These are phyloP conservation scores for Sminthurides aquaticus DNA, from an alignment of 2,888 invertebrate genomes.

Conservation along the genomic window DNA sequence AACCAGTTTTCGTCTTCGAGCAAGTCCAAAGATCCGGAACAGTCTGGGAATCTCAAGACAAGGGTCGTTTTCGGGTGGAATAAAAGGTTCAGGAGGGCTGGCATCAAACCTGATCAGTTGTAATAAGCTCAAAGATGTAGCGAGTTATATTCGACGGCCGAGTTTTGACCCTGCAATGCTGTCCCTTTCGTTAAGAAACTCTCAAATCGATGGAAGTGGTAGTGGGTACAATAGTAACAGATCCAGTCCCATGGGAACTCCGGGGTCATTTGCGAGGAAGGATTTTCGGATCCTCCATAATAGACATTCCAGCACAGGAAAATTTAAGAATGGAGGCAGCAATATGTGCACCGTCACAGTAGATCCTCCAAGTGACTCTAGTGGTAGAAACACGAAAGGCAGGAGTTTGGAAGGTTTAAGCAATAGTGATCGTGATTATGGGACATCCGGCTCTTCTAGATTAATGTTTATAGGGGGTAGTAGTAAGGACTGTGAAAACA, in stretches of 20 bases:
- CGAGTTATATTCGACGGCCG: conserved; percentile 38
- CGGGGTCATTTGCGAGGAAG: conserved; percentile 11
- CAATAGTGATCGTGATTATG: conserved; percentile 14
- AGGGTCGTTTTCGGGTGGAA: conserved; percentile 31
- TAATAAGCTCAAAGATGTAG: conserved; percentile 10
- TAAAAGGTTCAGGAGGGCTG: not conserved
- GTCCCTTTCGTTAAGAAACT: conserved; percentile 36
- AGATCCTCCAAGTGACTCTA: conserved; percentile 42
- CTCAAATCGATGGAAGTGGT: conserved; percentile 30
- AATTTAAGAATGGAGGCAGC: not conserved
- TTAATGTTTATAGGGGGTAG: not conserved
- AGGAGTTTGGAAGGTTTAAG: not conserved
- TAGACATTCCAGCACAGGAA: not conserved
- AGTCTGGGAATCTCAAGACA: conserved; percentile 42
- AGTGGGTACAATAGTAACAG: conserved; percentile 24
- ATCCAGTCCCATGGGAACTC: conserved; percentile 28
- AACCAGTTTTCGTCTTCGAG: conserved; percentile 39
- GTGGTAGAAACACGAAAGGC: conserved; percentile 26
- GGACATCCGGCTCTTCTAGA: conserved; percentile 8
- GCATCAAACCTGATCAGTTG: not conserved
- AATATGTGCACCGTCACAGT: conserved; percentile 39
- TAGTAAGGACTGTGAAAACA: conserved; percentile 25
- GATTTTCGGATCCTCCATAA: conserved; percentile 12
- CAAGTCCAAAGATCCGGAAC: conserved; percentile 41
- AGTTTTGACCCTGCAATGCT: conserved; percentile 43